These are phyloP conservation scores for Corapipo altera DNA, from an alignment of 2,113 vertebrate genomes.

Conservation along the genomic window DNA sequence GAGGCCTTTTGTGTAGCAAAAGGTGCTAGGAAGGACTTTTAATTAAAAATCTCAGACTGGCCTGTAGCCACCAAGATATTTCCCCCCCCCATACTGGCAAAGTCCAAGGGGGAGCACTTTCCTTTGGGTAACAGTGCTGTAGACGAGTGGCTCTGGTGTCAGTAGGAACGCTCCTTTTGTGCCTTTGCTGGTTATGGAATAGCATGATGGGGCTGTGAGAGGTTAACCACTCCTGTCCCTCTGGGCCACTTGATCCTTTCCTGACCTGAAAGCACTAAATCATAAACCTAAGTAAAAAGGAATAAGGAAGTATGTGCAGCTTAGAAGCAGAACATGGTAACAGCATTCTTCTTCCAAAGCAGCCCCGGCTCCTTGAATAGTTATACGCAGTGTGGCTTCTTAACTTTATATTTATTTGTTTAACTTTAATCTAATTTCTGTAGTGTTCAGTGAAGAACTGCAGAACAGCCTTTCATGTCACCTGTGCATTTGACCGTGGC, in stretches of 20 bases:
- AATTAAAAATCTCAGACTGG: conserved; percentile 12
- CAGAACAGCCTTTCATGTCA: conserved; percentile 94
- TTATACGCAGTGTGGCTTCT: neutral
- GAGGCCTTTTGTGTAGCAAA: neutral
- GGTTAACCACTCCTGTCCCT: neutral
- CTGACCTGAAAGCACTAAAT: neutral
- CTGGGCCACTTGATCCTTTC: neutral
- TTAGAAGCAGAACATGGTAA: accelerated
- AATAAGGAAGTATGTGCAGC: neutral
- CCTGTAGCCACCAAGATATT: neutral
- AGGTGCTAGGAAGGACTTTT: neutral
- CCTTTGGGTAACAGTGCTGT: neutral
- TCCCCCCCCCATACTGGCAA: neutral
- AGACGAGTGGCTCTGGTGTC: neutral
- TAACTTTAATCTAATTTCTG: neutral
- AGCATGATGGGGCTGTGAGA: neutral
- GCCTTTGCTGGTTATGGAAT: neutral
- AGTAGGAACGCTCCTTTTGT: neutral
- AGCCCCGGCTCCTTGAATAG: neutral
- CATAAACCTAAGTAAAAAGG: neutral
- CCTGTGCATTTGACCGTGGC: conserved; percentile 88
- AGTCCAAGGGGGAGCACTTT: neutral
- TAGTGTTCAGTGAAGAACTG: conserved; percentile 98
- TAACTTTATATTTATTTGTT: neutral
- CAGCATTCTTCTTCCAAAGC: neutral